Percentiles rank a stretch among this genome's conserved stretches.
Evolutionary conservation across 2,113 vertebrate species (phyloP).

Genomic region (Lepidothrix coronata): DNA sequence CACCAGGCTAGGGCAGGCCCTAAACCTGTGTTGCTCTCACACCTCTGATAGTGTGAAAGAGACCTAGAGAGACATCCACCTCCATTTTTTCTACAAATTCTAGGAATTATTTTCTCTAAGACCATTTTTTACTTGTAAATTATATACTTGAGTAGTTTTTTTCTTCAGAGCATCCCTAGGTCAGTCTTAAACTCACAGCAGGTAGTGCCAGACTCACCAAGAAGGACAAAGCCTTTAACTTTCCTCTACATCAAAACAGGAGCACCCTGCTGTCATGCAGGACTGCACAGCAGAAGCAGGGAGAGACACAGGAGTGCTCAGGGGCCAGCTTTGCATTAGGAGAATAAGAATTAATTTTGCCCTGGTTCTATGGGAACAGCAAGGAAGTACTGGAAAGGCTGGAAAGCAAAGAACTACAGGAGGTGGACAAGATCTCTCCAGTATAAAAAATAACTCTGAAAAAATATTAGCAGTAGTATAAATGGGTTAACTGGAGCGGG

Average conservation of each 20-base stretch:
- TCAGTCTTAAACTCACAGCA: not conserved
- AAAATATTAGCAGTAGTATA: not conserved
- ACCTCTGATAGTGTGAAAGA: not conserved
- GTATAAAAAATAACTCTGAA: not conserved
- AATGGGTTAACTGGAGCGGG: not conserved
- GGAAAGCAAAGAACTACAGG: not conserved
- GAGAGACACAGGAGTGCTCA: not conserved
- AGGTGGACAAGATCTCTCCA: not conserved
- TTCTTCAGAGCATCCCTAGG: not conserved
- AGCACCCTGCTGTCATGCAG: rapidly evolving
- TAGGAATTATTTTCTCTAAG: not conserved
- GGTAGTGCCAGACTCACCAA: not conserved
- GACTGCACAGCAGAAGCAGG: not conserved
- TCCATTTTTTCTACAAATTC: not conserved
- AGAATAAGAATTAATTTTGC: not conserved
- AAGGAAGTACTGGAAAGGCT: not conserved
- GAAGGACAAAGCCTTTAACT: not conserved
- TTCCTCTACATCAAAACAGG: not conserved
- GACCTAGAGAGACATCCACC: not conserved
- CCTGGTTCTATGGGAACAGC: not conserved
- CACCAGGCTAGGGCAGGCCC: not conserved
- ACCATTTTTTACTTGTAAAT: not conserved
- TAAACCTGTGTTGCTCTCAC: not conserved
- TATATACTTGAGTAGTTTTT: not conserved
- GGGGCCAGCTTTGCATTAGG: not conserved